These are phyloP conservation scores for Acanthosepion lycidas DNA, from an alignment of 2,888 invertebrate genomes.

Conservation along the genomic window DNA sequence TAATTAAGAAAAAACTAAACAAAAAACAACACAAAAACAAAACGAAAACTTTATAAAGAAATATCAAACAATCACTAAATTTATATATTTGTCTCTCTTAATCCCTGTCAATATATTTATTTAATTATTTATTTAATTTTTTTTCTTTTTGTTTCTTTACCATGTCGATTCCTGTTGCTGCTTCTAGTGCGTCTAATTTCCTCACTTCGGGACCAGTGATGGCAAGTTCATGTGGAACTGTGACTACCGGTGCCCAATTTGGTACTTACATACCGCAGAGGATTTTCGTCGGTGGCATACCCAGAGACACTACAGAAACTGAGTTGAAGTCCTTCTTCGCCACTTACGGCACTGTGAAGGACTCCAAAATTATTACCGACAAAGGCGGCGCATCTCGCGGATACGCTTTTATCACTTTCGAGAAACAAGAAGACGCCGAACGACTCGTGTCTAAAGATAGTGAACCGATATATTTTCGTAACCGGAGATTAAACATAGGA, in stretches of 20 bases:
- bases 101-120: neutral
- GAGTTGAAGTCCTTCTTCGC: conserved; percentile 24
- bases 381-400: conserved; percentile 40
- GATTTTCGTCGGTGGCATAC: conserved; percentile 45
- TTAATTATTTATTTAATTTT: neutral
- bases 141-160: neutral
- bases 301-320: conserved; percentile 14
- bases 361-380: conserved; percentile 44
- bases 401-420: conserved; percentile 44
- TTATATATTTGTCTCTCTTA: neutral
- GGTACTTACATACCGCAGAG: conserved; percentile 37
- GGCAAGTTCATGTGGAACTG: neutral
- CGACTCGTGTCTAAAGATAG: neutral
- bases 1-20: no score
- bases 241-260: conserved; percentile 34
- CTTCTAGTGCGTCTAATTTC: neutral
- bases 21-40: no score
- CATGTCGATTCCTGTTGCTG: neutral
- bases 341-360: conserved; percentile 37
- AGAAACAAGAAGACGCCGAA: conserved; percentile 42
- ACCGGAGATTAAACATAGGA: conserved; percentile 45
- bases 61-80: neutral
- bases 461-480: conserved; percentile 33
- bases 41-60: neutral
- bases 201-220: neutral